A percentile compares a stretch with the other conserved stretches of the same genome.
Conservation (phyloP, 1,140 invertebrate genomes). For the Globodera ellingtonae region DNA sequence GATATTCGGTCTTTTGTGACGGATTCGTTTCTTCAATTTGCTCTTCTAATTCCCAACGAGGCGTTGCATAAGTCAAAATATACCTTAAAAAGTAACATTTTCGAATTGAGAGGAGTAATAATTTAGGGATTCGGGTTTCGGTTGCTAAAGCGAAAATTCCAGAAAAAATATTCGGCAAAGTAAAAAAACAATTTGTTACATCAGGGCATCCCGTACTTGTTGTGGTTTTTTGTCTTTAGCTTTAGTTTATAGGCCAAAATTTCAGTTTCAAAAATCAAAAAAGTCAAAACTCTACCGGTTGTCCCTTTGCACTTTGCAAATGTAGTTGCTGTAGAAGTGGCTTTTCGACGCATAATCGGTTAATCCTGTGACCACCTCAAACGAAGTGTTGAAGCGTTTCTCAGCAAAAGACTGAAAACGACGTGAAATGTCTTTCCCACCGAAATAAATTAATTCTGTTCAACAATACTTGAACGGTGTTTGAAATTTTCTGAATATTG, state of each 20-base stretch:
- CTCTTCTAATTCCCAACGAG: slow-evolving; percentile 16
- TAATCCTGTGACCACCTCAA: slow-evolving; percentile 40
- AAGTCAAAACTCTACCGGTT: slow-evolving; percentile 14
- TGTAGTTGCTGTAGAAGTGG: slow-evolving; percentile 43
- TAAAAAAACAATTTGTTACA: too few relatives aligned
- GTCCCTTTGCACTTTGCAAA: slow-evolving; percentile 43
- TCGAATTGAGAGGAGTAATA: neutral
- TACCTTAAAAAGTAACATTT: slow-evolving; percentile 11
- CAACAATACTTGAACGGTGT: slow-evolving; percentile 22
- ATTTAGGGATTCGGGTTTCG: neutral
- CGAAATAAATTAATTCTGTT: neutral
- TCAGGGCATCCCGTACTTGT: too few relatives aligned
- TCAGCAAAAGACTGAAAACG: slow-evolving; percentile 30
- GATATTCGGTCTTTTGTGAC: too few relatives aligned
- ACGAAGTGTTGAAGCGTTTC: slow-evolving; percentile 41
- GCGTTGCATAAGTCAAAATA: slow-evolving; percentile 42
- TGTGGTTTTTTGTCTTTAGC: too few relatives aligned
- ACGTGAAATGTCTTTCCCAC: too few relatives aligned
- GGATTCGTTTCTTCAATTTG: neutral
- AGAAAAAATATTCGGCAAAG: too few relatives aligned
- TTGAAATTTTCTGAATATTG: slow-evolving; percentile 43
- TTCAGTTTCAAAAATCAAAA: too few relatives aligned
- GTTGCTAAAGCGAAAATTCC: too few relatives aligned
- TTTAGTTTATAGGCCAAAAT: too few relatives aligned
- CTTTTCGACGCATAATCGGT: slow-evolving; percentile 45